Percentiles rank a stretch among this genome's conserved stretches.
Evolutionary conservation across 2,797 vertebrate species (phyloP).

Genomic region (Pelobates cultripes): DNA sequence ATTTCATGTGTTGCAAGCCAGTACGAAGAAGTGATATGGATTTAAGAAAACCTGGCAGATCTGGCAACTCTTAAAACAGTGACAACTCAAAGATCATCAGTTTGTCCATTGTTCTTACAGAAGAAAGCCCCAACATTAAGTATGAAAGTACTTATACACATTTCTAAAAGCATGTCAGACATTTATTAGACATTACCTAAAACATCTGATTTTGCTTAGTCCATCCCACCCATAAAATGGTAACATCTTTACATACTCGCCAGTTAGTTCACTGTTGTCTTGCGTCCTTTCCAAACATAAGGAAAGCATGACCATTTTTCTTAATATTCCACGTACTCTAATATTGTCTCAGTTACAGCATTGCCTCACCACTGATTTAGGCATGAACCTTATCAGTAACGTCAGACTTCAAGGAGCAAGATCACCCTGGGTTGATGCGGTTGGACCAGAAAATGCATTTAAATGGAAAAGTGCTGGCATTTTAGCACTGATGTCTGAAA

Average conservation of each 20-base stretch:
- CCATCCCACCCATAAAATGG: background rate
- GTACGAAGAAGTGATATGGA: too few relatives aligned
- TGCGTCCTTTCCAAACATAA: constrained; percentile 24
- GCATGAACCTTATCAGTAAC: constrained; percentile 11
- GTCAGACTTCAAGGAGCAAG: background rate
- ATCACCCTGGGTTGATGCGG: background rate
- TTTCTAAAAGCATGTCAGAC: too few relatives aligned
- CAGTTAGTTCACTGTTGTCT: constrained; percentile 17
- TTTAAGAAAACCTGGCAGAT: too few relatives aligned
- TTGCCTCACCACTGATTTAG: background rate
- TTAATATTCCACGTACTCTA: background rate
- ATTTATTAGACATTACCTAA: too few relatives aligned
- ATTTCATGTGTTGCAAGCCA: too few relatives aligned
- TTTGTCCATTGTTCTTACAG: too few relatives aligned
- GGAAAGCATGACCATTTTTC: constrained; percentile 1
- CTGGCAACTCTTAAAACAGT: too few relatives aligned
- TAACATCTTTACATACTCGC: background rate
- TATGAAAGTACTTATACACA: too few relatives aligned
- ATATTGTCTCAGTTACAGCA: background rate
- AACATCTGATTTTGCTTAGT: too few relatives aligned
- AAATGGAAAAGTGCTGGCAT: constrained; percentile 24
- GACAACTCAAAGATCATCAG: too few relatives aligned
- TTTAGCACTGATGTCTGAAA: background rate
- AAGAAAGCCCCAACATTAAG: too few relatives aligned
- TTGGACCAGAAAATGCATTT: constrained; percentile 15